Evolutionary conservation across 1,140 invertebrate genomes (phyloP).

Genomic region (Wiebesia pumilae): DNA sequence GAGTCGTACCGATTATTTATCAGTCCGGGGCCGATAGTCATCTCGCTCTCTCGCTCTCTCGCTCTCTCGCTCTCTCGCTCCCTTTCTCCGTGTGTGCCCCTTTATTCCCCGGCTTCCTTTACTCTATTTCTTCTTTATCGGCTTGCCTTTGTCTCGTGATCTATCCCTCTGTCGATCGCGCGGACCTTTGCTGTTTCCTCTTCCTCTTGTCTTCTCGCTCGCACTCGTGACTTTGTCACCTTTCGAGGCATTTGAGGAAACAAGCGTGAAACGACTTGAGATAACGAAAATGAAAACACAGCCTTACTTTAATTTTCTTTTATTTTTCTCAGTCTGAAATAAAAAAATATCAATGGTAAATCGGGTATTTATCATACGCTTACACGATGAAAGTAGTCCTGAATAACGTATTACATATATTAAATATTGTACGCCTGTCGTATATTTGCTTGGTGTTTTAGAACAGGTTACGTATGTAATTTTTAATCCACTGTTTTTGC

Average conservation of each 20-base stretch:
- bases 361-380: not conserved
- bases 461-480: not conserved
- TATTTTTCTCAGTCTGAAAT: too few species aligned
- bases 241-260: not conserved
- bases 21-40: not conserved
- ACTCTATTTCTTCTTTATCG: constrained; percentile 28
- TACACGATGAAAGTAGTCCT: too few species aligned
- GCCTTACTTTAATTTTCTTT: too few species aligned
- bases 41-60: too few species aligned
- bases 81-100: not conserved
- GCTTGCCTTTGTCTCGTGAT: constrained; percentile 22
- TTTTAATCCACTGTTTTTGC: not conserved
- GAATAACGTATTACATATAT: not conserved
- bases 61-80: not conserved
- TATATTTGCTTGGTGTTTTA: not conserved
- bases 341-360: too few species aligned
- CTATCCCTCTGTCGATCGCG: not conserved
- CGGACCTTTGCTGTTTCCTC: not conserved
- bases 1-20: not conserved
- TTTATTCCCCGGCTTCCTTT: constrained; percentile 2
- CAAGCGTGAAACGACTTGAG: not conserved
- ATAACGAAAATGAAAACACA: too few species aligned
- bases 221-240: not conserved
- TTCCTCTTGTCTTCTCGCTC: not conserved
- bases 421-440: not conserved